Evolutionary conservation across 2,113 vertebrate species (phyloP).

Genomic region (Podocnemis expansa): DNA sequence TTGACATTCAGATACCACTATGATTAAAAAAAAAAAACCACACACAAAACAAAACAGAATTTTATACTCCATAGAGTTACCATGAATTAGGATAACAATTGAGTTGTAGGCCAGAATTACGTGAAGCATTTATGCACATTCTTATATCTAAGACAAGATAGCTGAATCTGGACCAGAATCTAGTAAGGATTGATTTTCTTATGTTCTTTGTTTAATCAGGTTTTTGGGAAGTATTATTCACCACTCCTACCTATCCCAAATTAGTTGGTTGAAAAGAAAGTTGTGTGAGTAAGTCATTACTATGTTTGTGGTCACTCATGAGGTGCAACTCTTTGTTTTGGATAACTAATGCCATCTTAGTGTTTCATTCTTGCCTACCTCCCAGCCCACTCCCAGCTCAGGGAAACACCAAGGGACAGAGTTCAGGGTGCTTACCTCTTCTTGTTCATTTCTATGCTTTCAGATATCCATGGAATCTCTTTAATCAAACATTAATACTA

Average conservation of each 20-base stretch:
- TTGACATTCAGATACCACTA: conserved; percentile 9
- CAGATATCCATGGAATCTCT: neutral
- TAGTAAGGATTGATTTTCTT: too few species aligned
- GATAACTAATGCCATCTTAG: neutral
- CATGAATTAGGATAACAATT: neutral
- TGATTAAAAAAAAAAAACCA: conserved; percentile 16
- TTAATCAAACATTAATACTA: neutral
- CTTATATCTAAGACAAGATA: neutral
- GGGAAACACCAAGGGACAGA: neutral
- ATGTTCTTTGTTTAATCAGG: neutral
- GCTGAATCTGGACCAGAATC: neutral
- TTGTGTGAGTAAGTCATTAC: neutral
- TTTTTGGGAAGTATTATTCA: neutral
- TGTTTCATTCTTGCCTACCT: neutral
- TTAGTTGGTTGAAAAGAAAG: neutral
- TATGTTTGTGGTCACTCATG: neutral
- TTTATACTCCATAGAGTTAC: neutral
- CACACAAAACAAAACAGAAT: too few species aligned
- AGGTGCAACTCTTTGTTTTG: neutral
- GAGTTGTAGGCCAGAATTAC: neutral
- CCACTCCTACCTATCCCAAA: too few species aligned
- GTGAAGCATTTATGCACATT: too few species aligned
- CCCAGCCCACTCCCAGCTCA: neutral
- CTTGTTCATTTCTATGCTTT: neutral
- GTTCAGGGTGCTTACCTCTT: neutral